Evolutionary conservation across 1,140 invertebrate species (phyloP).

Genomic region (Eriocheir sinensis): DNA sequence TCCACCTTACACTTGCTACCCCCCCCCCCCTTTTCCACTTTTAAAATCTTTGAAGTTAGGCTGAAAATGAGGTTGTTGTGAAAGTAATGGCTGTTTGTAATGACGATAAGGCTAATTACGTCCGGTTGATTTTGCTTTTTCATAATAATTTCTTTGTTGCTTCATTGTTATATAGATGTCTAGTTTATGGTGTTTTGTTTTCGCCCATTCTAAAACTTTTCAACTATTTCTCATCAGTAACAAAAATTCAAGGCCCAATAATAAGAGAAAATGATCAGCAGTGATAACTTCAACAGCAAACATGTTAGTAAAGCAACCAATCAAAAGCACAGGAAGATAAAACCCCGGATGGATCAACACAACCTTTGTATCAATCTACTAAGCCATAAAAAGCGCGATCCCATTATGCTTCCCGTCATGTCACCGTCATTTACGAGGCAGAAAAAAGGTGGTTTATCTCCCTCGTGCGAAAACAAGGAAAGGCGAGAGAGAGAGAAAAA

Average conservation of each 20-base stretch:
- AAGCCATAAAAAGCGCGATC: background rate
- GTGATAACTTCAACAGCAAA: too few relatives aligned
- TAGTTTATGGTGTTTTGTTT: background rate
- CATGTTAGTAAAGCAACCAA: too few relatives aligned
- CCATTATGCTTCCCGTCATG: background rate
- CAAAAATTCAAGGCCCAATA: too few relatives aligned
- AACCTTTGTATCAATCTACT: background rate
- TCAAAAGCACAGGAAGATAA: too few relatives aligned
- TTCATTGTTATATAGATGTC: too few relatives aligned
- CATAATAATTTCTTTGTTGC: background rate
- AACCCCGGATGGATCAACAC: background rate
- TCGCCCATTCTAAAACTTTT: too few relatives aligned
- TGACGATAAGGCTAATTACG: background rate
- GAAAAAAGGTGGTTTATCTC: background rate
- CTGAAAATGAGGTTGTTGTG: background rate
- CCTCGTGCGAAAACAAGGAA: background rate
- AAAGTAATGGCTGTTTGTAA: background rate
- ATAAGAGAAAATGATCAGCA: too few relatives aligned
- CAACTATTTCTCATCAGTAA: too few relatives aligned
- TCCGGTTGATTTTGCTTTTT: background rate
- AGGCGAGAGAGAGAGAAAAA: background rate
- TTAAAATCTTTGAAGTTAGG: background rate
- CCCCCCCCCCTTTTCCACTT: background rate
- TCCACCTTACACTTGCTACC: too few relatives aligned
- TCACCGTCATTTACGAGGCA: background rate